Evolutionary conservation across 2,797 vertebrate genomes (phyloP), one percentile per base, ranked within the genome.

Genomic region (Anguilla megastoma): DNA sequence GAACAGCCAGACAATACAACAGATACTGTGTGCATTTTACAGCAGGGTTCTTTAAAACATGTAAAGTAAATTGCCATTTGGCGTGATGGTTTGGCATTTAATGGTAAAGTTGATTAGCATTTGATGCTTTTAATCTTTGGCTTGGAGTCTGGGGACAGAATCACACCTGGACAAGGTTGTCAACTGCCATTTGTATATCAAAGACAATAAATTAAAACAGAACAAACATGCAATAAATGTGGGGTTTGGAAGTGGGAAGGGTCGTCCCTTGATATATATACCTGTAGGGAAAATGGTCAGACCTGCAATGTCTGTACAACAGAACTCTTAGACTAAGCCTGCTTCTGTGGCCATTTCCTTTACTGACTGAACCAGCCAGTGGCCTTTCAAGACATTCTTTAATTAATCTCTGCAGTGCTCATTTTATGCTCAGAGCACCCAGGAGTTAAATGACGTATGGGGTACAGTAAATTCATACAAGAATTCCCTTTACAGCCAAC

Each of bases 401-500:
- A 48, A 80, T 80, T 4, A 48, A 80, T 48, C 41, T 7, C 36
- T 18, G 1, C 3, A 80, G 76, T 21, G 41, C 41, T 21, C 14
- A 80, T 45, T 79, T 79, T 79, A 79, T 18, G 74, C 74, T 36
- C 33, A 79, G 14, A 18, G 14, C 33, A 21, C 4, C 76, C 76
- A 36, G 12, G 69, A 33, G 27, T 74, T 27, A 69, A 69, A 74
- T 8, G 69, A 74, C 69, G 3, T 48, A 80, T 21, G 16, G 76
- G 16, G 8, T 36, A 45, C 18, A 7, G 21, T 48, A 80, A 80
- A 3, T 48, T 79, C 33, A 79, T 18, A 79, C 74, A 79, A 79
- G 33, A 18, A 80, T 48, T 80, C 76, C 76, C 76, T 80, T 80
- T 24, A 80, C 76, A 80, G 76, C 76, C 76, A 69, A 30, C 41